These are phyloP conservation scores for Balaenoptera acutorostrata DNA, from an alignment of 2,113 vertebrate species.

Conservation along the genomic window DNA sequence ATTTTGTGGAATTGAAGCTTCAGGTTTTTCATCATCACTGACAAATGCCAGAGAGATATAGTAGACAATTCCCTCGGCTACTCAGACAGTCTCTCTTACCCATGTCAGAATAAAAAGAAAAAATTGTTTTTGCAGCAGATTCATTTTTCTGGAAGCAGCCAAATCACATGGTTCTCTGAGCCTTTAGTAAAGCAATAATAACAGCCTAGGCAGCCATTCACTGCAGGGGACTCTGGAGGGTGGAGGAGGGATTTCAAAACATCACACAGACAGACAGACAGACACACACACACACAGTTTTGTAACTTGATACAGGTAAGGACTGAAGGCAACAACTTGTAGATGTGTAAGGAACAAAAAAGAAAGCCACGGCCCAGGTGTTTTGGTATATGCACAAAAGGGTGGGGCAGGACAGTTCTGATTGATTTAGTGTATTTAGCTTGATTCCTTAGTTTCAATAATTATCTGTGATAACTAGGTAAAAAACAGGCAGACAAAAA, in stretches of 20 bases:
- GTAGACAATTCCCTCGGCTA: neutral
- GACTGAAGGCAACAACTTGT: neutral
- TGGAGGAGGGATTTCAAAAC: neutral
- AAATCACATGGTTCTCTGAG: neutral
- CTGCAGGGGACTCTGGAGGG: neutral
- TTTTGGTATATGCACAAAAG: neutral
- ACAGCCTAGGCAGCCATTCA: neutral
- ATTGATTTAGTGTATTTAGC: neutral
- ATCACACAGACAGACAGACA: neutral
- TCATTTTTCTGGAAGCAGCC: slow-evolving; percentile 28
- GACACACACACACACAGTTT: neutral
- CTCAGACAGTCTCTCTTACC: neutral
- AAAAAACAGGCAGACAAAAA: neutral
- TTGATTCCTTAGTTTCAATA: neutral
- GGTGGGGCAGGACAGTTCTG: neutral
- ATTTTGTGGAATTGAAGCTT: neutral
- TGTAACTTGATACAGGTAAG: neutral
- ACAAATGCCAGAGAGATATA: neutral
- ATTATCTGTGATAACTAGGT: neutral
- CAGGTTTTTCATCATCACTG: neutral
- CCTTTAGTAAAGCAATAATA: neutral
- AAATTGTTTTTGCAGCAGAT: neutral
- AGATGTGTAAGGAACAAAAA: neutral
- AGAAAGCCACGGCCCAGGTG: neutral
- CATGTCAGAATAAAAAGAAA: neutral